These are phyloP conservation scores for Kradibia gibbosae DNA, from an alignment of 1,140 invertebrate species.

Conservation along the genomic window DNA sequence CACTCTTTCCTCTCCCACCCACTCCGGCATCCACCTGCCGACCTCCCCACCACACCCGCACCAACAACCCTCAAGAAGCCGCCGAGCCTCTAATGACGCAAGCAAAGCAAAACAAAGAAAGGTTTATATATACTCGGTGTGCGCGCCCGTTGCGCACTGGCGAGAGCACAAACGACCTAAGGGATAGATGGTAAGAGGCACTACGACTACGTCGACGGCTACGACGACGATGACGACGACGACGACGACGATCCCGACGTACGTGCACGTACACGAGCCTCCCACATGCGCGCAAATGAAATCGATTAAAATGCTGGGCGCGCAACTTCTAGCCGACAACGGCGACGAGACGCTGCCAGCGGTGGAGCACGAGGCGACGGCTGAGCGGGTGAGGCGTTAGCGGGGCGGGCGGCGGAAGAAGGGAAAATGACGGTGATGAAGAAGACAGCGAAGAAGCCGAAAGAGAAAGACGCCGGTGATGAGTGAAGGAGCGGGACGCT, in stretches of 20 bases:
- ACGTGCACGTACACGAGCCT: slow-evolving; percentile 39
- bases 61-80: not conserved
- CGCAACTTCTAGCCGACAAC: slow-evolving; percentile 67
- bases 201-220: not conserved
- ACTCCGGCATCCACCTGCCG: not conserved
- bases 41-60: too few relatives aligned
- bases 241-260: not conserved
- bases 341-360: not conserved
- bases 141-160: slow-evolving; percentile 53
- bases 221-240: not conserved
- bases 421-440: not conserved
- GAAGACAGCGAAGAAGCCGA: not conserved
- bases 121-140: slow-evolving; percentile 64
- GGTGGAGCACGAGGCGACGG: not conserved
- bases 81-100: slow-evolving; percentile 69
- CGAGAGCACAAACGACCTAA: slow-evolving; percentile 47
- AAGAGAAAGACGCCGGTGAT: slow-evolving; percentile 25
- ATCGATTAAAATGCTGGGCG: slow-evolving; percentile 73
- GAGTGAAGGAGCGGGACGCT: slow-evolving; percentile 24
- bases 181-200: not conserved
- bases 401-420: not conserved
- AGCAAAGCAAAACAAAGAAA: slow-evolving; percentile 73
- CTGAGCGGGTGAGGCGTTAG: not conserved
- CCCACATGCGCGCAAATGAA: slow-evolving; percentile 72
- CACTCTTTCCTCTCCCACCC: slow-evolving; percentile 37